Evolutionary conservation across 23 tunicate species (phyloP).

Genomic region (Ciona savignyi): DNA sequence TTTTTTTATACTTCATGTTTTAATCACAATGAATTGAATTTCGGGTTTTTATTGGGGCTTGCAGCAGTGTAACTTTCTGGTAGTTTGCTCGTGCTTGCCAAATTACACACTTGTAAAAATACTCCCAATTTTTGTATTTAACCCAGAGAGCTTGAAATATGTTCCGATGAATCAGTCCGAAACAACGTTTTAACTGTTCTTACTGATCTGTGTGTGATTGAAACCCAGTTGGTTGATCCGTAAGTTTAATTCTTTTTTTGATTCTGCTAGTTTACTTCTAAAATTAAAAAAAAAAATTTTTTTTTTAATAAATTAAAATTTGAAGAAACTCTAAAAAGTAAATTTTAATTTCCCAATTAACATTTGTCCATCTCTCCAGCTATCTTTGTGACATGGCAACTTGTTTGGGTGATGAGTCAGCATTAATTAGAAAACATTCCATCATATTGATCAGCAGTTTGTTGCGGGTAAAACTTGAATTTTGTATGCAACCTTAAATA

Average conservation of each 20-base stretch:
- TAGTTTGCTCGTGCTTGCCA: too few species aligned
- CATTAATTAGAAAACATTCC: constrained; percentile 43
- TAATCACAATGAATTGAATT: too few species aligned
- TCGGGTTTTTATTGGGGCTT: too few species aligned
- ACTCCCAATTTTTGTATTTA: too few species aligned
- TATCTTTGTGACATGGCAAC: constrained; percentile 50
- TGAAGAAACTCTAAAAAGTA: background rate
- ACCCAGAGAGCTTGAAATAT: constrained; percentile 48
- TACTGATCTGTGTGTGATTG: constrained; percentile 62
- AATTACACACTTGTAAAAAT: too few species aligned
- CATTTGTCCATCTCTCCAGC: background rate
- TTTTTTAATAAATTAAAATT: too few species aligned
- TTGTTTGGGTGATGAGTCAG: constrained; percentile 67
- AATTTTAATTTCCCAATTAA: background rate
- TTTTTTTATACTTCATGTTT: too few species aligned
- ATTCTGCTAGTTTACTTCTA: too few species aligned
- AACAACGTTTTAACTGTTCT: constrained; percentile 56
- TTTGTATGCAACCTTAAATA: too few species aligned
- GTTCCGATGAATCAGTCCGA: constrained; percentile 33
- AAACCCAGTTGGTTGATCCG: constrained; percentile 85
- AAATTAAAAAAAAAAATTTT: background rate
- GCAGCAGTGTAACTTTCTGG: too few species aligned
- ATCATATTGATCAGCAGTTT: constrained; percentile 40
- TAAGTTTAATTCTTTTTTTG: constrained; percentile 19
- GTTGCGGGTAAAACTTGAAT: constrained; percentile 20